A percentile compares a stretch with the other conserved stretches of the same genome.
These are phyloP conservation scores for Galagoides demidoff DNA, from an alignment of 2,797 vertebrate genomes.

Conservation along the genomic window DNA sequence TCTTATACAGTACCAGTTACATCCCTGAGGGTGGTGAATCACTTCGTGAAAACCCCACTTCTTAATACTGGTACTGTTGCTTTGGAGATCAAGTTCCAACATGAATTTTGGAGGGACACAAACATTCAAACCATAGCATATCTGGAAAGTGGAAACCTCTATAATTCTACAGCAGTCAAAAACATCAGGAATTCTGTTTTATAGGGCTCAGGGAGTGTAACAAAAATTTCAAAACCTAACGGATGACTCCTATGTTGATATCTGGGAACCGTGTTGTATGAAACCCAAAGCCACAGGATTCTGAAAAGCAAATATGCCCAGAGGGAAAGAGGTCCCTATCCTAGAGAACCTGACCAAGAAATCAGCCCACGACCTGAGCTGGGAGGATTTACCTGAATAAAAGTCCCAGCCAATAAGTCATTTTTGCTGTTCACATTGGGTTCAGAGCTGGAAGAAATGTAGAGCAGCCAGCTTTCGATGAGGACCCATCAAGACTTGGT, in stretches of 20 bases:
- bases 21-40: not conserved
- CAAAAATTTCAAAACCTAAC: slow-evolving; percentile 9
- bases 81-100: not conserved
- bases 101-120: not conserved
- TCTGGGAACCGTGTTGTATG: not conserved
- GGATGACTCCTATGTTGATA: not conserved
- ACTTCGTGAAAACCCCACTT: not conserved
- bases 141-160: not conserved
- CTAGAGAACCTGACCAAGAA: not conserved
- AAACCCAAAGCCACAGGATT: slow-evolving; percentile 31
- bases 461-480: not conserved
- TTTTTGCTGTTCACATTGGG: not conserved
- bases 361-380: not conserved
- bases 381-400: not conserved
- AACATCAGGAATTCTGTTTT: slow-evolving; percentile 24
- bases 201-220: not conserved
- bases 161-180: not conserved
- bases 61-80: not conserved
- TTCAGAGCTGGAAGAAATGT: not conserved
- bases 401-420: not conserved
- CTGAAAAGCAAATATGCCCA: not conserved
- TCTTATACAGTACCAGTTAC: not conserved
- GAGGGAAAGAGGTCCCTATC: not conserved
- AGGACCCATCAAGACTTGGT: not conserved
- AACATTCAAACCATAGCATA: not conserved